These are phyloP conservation scores for Tuta absoluta DNA, from an alignment of 2,888 invertebrate species.

Conservation along the genomic window DNA sequence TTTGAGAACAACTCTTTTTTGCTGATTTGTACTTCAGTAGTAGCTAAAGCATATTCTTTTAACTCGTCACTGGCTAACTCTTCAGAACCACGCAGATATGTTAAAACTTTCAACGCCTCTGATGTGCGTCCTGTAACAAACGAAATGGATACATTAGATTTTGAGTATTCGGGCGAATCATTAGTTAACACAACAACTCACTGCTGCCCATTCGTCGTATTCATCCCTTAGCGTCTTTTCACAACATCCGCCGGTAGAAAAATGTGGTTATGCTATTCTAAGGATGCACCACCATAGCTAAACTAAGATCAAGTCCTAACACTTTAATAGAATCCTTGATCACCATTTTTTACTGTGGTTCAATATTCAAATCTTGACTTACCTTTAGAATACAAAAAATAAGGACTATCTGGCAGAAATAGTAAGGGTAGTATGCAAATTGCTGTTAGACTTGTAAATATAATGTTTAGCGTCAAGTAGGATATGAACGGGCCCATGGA, in stretches of 20 bases:
- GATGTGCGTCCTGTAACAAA: constrained; percentile 46
- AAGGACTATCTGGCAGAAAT: constrained; percentile 54
- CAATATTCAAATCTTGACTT: too few species aligned
- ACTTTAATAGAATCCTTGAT: too few species aligned
- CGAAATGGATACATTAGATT: background rate
- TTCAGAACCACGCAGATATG: constrained; percentile 55
- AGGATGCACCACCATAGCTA: too few species aligned
- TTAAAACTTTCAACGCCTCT: constrained; percentile 53
- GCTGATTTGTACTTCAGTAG: constrained; percentile 29
- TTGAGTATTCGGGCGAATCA: background rate
- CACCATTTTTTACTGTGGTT: too few species aligned
- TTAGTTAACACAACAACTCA: too few species aligned
- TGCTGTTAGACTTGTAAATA: constrained; percentile 35
- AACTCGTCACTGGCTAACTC: constrained; percentile 51
- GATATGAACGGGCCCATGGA: constrained; percentile 50
- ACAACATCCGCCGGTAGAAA: too few species aligned
- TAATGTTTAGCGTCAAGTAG: constrained; percentile 41
- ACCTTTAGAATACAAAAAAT: constrained; percentile 53
- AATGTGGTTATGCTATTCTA: too few species aligned
- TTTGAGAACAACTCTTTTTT: constrained; percentile 37
- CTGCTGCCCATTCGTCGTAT: too few species aligned
- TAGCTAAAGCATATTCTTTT: constrained; percentile 48
- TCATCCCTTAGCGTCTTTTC: too few species aligned
- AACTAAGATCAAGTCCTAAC: too few species aligned
- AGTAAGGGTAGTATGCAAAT: constrained; percentile 42